A percentile compares a stretch with the other conserved stretches of the same genome.
Conservation (phyloP, 2,113 vertebrate genomes). For the Cariama cristata region DNA sequence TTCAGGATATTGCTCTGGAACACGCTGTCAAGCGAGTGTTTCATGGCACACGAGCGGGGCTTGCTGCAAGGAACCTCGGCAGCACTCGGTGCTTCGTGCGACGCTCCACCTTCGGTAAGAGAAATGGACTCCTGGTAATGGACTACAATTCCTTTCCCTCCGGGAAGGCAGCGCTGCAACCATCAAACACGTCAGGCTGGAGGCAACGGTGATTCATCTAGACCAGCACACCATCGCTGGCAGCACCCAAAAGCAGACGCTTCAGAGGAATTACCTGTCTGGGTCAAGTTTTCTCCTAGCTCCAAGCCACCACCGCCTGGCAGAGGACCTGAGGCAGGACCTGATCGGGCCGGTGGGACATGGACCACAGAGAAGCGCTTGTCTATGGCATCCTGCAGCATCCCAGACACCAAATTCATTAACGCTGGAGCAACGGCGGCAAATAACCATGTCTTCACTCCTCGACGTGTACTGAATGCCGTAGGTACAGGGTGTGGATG, state of each 20-base stretch:
- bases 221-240: background rate
- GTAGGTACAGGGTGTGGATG: fast-evolving
- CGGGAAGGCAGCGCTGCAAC: background rate
- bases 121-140: background rate
- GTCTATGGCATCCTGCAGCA: fast-evolving
- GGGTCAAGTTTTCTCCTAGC: background rate
- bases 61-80: background rate
- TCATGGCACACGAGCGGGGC: background rate
- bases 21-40: background rate
- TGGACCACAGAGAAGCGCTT: fast-evolving
- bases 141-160: background rate
- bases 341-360: background rate
- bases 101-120: background rate
- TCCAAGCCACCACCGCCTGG: background rate
- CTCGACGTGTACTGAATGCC: fast-evolving
- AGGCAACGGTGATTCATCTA: background rate
- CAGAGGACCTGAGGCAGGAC: background rate
- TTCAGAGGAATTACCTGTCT: background rate
- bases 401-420: background rate
- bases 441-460: background rate
- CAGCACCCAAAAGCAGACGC: background rate
- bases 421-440: fast-evolving
- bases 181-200: background rate
- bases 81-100: fast-evolving
- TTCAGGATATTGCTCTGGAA: background rate